Conservation (phyloP, 2,113 vertebrate genomes). For the Dascyllus trimaculatus region DNA sequence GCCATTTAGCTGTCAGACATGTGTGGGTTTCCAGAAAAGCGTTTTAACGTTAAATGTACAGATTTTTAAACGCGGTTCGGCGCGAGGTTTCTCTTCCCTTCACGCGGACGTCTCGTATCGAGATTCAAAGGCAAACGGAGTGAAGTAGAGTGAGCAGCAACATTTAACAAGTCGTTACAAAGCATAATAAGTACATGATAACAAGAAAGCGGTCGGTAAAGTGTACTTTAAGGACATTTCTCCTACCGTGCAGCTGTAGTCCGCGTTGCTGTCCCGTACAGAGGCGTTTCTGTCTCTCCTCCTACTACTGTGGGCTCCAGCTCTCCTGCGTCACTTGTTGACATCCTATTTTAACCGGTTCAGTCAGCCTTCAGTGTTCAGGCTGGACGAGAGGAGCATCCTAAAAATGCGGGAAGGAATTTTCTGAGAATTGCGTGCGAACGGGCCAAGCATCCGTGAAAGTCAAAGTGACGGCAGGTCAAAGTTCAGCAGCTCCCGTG, state of each 20-base stretch:
- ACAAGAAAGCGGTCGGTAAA: background rate
- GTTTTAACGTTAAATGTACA: background rate
- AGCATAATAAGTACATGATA: background rate
- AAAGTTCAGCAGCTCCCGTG: constrained; percentile 51
- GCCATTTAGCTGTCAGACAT: rapidly evolving
- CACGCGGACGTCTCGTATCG: background rate
- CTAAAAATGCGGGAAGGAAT: constrained; percentile 14
- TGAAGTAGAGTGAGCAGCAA: background rate
- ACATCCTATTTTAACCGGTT: constrained; percentile 74
- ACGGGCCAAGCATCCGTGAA: background rate
- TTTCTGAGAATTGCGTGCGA: background rate
- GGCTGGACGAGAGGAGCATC: background rate
- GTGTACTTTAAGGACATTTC: background rate
- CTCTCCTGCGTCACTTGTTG: constrained; percentile 76
- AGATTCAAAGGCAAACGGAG: background rate
- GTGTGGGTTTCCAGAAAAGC: rapidly evolving
- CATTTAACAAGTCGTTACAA: background rate
- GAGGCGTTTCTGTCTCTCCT: constrained; percentile 53
- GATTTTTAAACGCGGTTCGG: constrained; percentile 18
- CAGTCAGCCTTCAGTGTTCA: background rate
- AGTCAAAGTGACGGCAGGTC: background rate
- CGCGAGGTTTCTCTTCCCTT: too few relatives aligned
- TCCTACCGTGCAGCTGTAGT: constrained; percentile 38
- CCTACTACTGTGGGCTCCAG: constrained; percentile 49
- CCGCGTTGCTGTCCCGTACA: background rate